Conservation (phyloP, 2,113 vertebrate species). For the Sula dactylatra region DNA sequence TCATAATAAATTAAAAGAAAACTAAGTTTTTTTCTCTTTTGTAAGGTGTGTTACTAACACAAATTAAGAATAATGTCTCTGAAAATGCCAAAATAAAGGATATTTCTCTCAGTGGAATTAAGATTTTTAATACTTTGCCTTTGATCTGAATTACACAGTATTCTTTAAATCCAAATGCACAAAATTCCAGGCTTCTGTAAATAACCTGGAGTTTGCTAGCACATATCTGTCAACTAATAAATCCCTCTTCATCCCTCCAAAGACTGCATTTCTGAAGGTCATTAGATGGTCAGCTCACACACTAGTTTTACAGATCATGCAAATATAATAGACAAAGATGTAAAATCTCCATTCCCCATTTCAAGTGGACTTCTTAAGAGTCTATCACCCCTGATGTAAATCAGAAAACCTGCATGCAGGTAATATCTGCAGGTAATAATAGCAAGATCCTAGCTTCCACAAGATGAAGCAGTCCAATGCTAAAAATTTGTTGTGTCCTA, state of each 20-base stretch:
- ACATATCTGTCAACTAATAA: conserved; percentile 53
- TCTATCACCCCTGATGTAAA: not conserved
- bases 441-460: not conserved
- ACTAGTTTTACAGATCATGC: not conserved
- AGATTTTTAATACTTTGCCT: conserved; percentile 50
- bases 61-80: not conserved
- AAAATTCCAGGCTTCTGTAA: conserved; percentile 53
- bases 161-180: conserved; percentile 47
- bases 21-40: not conserved
- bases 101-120: conserved; percentile 23
- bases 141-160: conserved; percentile 48
- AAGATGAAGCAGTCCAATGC: not conserved
- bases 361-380: not conserved
- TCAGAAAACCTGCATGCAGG: not conserved
- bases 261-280: conserved; percentile 54
- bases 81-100: not conserved
- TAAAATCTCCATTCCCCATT: not conserved
- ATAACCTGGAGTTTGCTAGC: conserved; percentile 44
- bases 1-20: not conserved
- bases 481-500: not conserved
- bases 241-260: conserved; percentile 52
- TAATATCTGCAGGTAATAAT: not conserved
- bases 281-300: conserved; percentile 44
- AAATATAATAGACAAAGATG: not conserved
- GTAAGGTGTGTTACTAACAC: not conserved